Base-by-base conservation (phyloP, 2,797 vertebrate species). In the Oreortyx pictus region DNA sequence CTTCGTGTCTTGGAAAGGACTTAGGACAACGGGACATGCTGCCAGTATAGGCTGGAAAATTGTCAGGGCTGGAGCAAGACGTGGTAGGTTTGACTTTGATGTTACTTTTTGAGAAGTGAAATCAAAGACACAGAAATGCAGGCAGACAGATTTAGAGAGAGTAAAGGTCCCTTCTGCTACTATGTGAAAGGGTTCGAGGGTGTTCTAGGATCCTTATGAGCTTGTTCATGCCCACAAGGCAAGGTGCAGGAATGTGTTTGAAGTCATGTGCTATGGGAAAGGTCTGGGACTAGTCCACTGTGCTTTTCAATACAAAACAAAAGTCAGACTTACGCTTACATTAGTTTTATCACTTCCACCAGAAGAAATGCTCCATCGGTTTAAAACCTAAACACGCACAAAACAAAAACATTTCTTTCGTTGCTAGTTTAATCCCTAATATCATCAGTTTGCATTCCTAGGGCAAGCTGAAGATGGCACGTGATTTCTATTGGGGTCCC, bases 291-390 rank as follows among this genome's bases (percentile, higher is more conserved):
- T 33, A 9, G 46, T 44, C 70, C 72, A 56, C 47, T 57, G 57
- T 33, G 82, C 9, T 95, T 86, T 93, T 66, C 56, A 47, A 46
- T 35, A 68, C 52, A 75, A 84, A 60, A 49, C 0, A 3, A 72
- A 93, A 93, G 82, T 31, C 70, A 86, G 72, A 98, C 97, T 98
- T 98, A 98, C 96, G 47, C 98, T 98, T 96, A 97, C 82, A 76
- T 98, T 98, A 97, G 98, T 98, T 98, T 98, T 98, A 98, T 98
- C 98, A 84, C 98, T 98, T 97, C 98, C 98, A 95, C 98, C 98
- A 89, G 98, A 98, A 88, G 98, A 99, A 97, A 98, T 92, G 79
- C 98, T 98, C 98, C 98, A 98, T 95, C 96, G 91, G 97, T 98
- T 98, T 95, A 97, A 95, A 97, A 98, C 98, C 98, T 98, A 97